Conservation (phyloP, 2,797 vertebrate genomes). For the Acrossocheilus fasciatus region DNA sequence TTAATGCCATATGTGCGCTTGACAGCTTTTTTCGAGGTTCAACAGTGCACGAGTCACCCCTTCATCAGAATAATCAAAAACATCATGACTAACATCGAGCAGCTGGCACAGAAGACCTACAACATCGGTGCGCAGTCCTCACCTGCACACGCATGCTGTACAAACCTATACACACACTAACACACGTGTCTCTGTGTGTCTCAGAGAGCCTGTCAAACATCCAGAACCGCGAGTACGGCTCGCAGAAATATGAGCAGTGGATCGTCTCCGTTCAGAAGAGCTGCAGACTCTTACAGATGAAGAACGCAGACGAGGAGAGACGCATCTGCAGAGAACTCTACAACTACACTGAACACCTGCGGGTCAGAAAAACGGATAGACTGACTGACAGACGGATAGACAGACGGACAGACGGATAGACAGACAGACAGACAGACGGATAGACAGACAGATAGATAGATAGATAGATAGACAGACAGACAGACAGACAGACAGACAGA, state of each 20-base stretch:
- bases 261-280: conserved; percentile 77
- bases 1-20: conserved; percentile 10
- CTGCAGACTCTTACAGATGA: conserved; percentile 70
- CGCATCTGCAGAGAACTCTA: conserved; percentile 77
- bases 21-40: conserved; percentile 55
- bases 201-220: conserved; percentile 71
- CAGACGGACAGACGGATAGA: accelerated
- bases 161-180: conserved; percentile 22
- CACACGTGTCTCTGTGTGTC: conserved; percentile 62
- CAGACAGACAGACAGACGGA: too few species aligned
- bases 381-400: accelerated
- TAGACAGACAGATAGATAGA: too few species aligned
- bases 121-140: conserved; percentile 53
- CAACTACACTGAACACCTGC: conserved; percentile 78
- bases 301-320: conserved; percentile 75
- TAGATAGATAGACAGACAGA: too few species aligned
- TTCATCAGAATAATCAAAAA: conserved; percentile 61
- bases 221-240: conserved; percentile 71
- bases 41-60: conserved; percentile 37
- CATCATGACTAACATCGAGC: conserved; percentile 64
- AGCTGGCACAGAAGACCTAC: conserved; percentile 36
- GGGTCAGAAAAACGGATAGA: conserved; percentile 42
- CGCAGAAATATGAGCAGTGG: conserved; percentile 82
- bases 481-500: too few species aligned
- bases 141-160: not conserved